Conservation (phyloP, 2,888 invertebrate genomes). For the Mythimna vitellina region DNA sequence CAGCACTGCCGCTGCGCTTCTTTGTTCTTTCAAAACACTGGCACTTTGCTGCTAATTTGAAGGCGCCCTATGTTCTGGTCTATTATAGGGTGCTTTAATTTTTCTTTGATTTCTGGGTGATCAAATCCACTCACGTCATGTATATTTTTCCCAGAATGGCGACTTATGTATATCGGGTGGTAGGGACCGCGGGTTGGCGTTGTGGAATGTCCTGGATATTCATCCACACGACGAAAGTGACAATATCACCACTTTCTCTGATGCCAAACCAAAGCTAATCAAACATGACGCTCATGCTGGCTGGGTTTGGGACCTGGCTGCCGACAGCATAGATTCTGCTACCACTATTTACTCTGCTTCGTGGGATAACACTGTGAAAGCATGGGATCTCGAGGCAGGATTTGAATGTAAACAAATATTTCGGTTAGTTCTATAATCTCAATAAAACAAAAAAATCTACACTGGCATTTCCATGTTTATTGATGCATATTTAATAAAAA, state of each 20-base stretch:
- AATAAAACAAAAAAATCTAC: neutral
- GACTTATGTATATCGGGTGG: slow-evolving; percentile 90
- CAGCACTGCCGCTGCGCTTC: too few relatives aligned
- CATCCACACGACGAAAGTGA: slow-evolving; percentile 72
- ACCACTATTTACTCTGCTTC: slow-evolving; percentile 90
- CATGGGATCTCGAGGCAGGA: slow-evolving; percentile 87
- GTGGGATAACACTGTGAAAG: slow-evolving; percentile 91
- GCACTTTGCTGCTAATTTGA: too few relatives aligned
- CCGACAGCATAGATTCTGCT: slow-evolving; percentile 80
- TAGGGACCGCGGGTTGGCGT: slow-evolving; percentile 89
- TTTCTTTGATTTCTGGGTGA: neutral
- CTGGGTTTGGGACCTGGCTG: slow-evolving; percentile 92
- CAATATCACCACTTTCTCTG: slow-evolving; percentile 70
- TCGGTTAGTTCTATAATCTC: slow-evolving; percentile 73
- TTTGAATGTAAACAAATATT: slow-evolving; percentile 86
- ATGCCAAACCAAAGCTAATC: slow-evolving; percentile 78
- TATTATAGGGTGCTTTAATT: neutral
- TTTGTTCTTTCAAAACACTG: too few relatives aligned
- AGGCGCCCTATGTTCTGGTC: neutral
- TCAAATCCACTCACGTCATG: slow-evolving; percentile 6
- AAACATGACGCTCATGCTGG: slow-evolving; percentile 90
- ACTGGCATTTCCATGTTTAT: neutral
- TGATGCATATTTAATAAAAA: neutral
- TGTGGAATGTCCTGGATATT: slow-evolving; percentile 86
- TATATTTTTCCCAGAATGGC: slow-evolving; percentile 79